Base-by-base conservation (phyloP, 2,113 vertebrate species). In the Maccullochella peelii region DNA sequence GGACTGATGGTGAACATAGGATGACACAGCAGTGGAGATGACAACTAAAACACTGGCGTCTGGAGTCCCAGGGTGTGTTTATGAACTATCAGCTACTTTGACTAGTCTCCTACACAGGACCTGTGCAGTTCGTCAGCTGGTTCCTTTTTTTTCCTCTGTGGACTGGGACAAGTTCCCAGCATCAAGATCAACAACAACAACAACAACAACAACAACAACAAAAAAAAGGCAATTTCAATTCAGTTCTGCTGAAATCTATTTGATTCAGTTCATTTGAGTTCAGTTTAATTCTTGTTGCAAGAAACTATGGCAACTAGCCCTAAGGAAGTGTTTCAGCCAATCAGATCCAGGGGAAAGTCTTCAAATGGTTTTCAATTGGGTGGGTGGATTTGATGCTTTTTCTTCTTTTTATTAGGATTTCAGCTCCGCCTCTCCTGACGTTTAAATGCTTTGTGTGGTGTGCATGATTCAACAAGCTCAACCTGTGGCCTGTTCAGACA, bases 291-390 rank as follows among this genome's bases (percentile, higher is more conserved):
- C 84, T 90, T 81, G 85, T 86, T 88, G 90, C 86, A 88, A 85
- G 90, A 90, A 93, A 93, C 87, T 91, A 91, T 89, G 87, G 90
- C 86, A 93, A 89, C 87, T 82, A 92, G 89, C 86, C 91, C 88
- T 86, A 89, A 86, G 86, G 90, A 91, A 86, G 85, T 89, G 84
- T 90, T 85, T 71, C 85, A 88, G 89, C 91, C 93, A 90, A 92
- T 94, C 91, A 88, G 67, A 84, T 92, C 84, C 88, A 44, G 55
- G 84, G 81, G 66, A 88, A 91, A 89, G 76, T 84, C 86, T 61
- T 85, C 72, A 79, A 67, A 83, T 87, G 70, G 61, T 86, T 89
- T 90, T 68, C 80, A 79, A 58, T 85, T 80, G 81, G 42, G 79
- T 85, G 77, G 83, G 58, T 79, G 52, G 82, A 84, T 86, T 83